These are phyloP conservation scores for Pangasius larnaudii DNA, from an alignment of 2,797 vertebrate genomes.

Conservation along the genomic window DNA sequence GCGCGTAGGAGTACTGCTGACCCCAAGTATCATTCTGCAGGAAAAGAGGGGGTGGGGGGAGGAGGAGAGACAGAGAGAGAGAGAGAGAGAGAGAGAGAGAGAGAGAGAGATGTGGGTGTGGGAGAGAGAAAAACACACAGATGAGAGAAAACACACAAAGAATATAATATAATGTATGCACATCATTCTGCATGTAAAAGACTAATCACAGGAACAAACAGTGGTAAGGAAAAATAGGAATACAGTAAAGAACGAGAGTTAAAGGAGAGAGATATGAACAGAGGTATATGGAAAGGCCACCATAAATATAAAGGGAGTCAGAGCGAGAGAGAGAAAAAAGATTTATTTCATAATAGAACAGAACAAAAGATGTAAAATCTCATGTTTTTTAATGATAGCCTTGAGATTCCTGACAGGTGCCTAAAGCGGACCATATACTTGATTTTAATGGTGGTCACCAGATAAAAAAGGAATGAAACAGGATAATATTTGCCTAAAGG, in stretches of 20 bases:
- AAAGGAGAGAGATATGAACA: neutral
- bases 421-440: neutral
- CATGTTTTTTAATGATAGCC: constrained; percentile 11
- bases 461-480: neutral
- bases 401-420: constrained; percentile 1
- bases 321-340: neutral
- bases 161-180: constrained; percentile 2
- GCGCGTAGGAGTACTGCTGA: constrained; percentile 95
- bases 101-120: neutral
- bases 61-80: neutral
- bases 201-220: neutral
- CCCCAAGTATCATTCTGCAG: constrained; percentile 95
- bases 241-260: neutral
- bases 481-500: neutral
- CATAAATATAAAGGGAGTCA: neutral
- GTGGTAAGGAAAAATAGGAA: neutral
- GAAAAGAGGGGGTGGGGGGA: constrained; percentile 10
- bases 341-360: neutral
- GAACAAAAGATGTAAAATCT: constrained; percentile 1
- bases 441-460: neutral
- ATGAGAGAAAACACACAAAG: constrained; percentile 19
- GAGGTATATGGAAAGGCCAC: neutral
- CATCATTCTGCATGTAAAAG: constrained; percentile 16
- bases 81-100: neutral
- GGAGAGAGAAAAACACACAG: constrained; percentile 21